Conservation (phyloP, 2,113 vertebrate genomes). For the Todiramphus saurophagus region DNA sequence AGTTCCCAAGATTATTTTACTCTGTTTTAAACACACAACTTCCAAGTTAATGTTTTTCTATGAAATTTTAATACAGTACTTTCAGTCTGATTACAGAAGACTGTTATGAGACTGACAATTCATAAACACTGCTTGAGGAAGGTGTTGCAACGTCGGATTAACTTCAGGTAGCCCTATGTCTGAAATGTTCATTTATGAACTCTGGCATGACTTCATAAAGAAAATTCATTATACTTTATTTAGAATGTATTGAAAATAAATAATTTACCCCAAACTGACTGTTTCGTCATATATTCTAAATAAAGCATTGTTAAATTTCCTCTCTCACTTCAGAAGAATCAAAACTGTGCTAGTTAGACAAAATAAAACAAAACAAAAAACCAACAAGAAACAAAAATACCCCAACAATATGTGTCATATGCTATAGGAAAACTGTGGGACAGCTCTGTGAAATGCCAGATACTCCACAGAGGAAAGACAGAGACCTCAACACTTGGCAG, state of each 20-base stretch:
- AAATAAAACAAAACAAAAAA: neutral
- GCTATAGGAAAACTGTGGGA: neutral
- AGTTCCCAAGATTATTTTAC: neutral
- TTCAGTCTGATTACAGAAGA: neutral
- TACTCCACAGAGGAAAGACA: neutral
- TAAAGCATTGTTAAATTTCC: neutral
- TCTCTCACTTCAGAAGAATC: neutral
- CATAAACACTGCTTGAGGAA: neutral
- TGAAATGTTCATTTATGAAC: neutral
- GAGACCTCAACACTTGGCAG: neutral
- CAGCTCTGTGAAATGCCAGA: neutral
- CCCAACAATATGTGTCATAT: neutral
- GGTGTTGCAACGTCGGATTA: neutral
- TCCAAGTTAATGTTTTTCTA: neutral
- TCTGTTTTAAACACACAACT: neutral
- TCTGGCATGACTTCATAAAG: neutral
- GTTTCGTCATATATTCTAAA: neutral
- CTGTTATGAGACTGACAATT: neutral
- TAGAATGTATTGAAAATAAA: neutral
- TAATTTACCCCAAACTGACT: neutral
- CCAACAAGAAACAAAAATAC: neutral
- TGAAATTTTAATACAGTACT: neutral
- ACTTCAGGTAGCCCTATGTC: neutral
- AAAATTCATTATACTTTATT: neutral
- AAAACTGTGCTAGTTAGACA: neutral